Conservation (phyloP, 1,140 invertebrate genomes). For the Lepidostoma basale region DNA sequence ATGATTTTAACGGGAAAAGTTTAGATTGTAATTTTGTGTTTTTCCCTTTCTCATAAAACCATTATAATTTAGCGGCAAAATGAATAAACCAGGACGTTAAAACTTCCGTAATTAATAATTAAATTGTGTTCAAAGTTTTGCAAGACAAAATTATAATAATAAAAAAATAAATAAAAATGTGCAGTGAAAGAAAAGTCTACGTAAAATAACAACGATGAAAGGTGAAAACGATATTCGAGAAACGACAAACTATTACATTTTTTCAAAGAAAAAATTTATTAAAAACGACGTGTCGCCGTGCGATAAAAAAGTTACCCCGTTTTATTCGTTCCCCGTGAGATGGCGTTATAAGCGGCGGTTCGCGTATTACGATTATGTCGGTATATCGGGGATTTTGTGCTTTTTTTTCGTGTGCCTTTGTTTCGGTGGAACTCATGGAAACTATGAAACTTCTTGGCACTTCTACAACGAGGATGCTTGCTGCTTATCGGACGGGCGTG, state of each 20-base stretch:
- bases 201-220: constrained; percentile 5
- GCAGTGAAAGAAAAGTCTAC: background rate
- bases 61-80: background rate
- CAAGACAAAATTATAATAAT: background rate
- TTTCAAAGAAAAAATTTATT: background rate
- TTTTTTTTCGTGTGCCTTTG: background rate
- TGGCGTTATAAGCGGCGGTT: background rate
- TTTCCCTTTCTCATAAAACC: background rate
- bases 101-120: background rate
- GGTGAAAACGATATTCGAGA: background rate
- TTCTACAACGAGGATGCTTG: constrained; percentile 34
- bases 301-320: background rate
- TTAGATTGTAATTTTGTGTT: background rate
- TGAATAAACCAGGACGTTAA: too few species aligned
- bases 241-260: background rate
- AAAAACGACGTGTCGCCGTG: background rate
- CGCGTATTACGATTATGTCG: background rate
- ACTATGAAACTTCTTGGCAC: constrained; percentile 39
- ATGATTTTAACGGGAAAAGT: background rate
- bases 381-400: background rate
- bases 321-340: background rate
- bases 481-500: constrained; percentile 23
- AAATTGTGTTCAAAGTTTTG: background rate
- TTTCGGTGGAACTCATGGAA: background rate
- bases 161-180: background rate